Evolutionary conservation across 2,113 vertebrate species (phyloP).

Genomic region (Tragelaphus buxtoni): DNA sequence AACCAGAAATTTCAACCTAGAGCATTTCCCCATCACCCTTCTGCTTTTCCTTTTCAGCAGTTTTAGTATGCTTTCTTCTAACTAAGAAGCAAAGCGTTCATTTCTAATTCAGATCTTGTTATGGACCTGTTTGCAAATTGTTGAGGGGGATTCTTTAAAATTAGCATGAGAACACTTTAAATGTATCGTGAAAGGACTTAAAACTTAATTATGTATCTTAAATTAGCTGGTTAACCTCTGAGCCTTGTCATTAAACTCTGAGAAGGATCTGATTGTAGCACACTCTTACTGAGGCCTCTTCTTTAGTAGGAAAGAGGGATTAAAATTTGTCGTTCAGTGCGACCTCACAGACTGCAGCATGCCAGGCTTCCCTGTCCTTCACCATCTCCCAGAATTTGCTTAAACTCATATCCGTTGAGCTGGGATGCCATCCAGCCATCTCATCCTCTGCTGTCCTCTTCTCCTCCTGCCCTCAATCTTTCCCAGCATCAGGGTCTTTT

Average conservation of each 20-base stretch:
- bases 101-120: background rate
- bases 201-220: background rate
- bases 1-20: background rate
- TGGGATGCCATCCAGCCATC: no score
- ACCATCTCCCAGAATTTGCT: no score
- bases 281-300: background rate
- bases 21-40: background rate
- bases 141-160: background rate
- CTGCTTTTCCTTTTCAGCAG: background rate
- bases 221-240: background rate
- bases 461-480: no score
- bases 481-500: no score
- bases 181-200: background rate
- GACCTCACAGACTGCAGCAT: background rate
- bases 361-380: no score
- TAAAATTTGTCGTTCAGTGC: background rate
- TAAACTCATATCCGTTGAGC: no score
- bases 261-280: background rate
- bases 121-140: background rate
- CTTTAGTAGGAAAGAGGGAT: background rate
- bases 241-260: background rate
- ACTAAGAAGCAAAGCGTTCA: background rate
- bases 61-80: constrained; percentile 8
- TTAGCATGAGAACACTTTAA: background rate
- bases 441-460: no score